These are phyloP conservation scores for Prionailurus bengalensis DNA, from an alignment of 2,113 vertebrate species.

Conservation along the genomic window DNA sequence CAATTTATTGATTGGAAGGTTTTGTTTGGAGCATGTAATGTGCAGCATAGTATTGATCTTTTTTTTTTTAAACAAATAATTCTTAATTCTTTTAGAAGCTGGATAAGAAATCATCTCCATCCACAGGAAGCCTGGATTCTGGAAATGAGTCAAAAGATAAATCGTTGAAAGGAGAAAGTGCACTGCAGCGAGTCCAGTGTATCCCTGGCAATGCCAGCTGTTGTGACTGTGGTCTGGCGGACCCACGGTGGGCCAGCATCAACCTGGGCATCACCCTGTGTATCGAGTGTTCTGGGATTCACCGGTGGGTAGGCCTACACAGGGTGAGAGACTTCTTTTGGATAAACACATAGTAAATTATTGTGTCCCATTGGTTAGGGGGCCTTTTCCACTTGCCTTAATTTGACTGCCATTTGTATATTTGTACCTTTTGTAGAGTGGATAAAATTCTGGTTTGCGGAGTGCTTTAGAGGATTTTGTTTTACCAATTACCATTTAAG, in stretches of 20 bases:
- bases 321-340: neutral
- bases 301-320: constrained; percentile 90
- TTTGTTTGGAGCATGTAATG: constrained; percentile 35
- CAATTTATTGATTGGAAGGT: constrained; percentile 11
- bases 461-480: neutral
- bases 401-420: neutral
- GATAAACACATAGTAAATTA: neutral
- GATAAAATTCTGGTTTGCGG: constrained; percentile 44
- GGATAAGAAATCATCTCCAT: constrained; percentile 95
- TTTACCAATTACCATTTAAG: neutral
- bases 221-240: constrained; percentile 96
- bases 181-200: constrained; percentile 94
- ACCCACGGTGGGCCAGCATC: constrained; percentile 98
- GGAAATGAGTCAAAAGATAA: constrained; percentile 94
- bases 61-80: neutral
- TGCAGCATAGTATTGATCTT: neutral
- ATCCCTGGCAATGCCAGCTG: constrained; percentile 94
- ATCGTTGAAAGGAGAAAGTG: constrained; percentile 95
- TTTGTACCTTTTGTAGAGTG: constrained; percentile 1
- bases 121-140: constrained; percentile 94
- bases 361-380: neutral
- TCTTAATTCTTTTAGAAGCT: constrained; percentile 89
- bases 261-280: constrained; percentile 98
- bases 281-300: constrained; percentile 98
- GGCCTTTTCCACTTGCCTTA: neutral